Evolutionary conservation across 1,140 invertebrate species (phyloP), one percentile per base, ranked within the genome.

Genomic region (Apis florea): DNA sequence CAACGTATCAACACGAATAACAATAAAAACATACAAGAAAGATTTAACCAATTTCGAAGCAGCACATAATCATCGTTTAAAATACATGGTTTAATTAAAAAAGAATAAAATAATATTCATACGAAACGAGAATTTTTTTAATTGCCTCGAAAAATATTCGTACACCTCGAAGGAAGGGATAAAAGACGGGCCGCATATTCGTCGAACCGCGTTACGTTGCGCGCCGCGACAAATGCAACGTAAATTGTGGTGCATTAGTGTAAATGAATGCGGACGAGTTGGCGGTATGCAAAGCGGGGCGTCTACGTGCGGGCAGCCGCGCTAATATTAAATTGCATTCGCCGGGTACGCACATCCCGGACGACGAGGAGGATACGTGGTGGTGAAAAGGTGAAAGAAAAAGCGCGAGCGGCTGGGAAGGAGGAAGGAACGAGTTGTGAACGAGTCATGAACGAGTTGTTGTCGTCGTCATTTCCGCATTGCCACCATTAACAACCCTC

Each of bases 191-290:
- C 58, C 79, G 82, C 73, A 74, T 74, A 73, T 83, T 83, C 77
- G 86, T 83, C 85, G 84, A 79, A 61, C 76, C 80, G 86, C 54
- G 83, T 82, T 87, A 88, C 79, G 66, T 68, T 76, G 79, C 79
- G 83, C 71, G 63, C 70, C 88, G 87, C 84, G 87, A 89, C 85
- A 87, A 89, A 85, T 83, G 88, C 83, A 86, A 89, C 88, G 85
- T 81, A 89, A 89, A 89, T 89, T 89, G 87, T 83, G 80, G 80
- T 85, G 83, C 87, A 90, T 89, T 89, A 90, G 88, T 89, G 87
- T 88, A 89, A 90, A 90, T 90, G 87, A 89, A 89, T 86, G 87
- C 88, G 84, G 82, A 89, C 88, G 85, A 89, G 88, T 83, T 64
- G 80, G 74, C 69, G 66, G 86, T 87, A 87, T 88, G 87, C 87